Base-by-base conservation (phyloP, 2,797 vertebrate species). In the Anguilla megastoma region DNA sequence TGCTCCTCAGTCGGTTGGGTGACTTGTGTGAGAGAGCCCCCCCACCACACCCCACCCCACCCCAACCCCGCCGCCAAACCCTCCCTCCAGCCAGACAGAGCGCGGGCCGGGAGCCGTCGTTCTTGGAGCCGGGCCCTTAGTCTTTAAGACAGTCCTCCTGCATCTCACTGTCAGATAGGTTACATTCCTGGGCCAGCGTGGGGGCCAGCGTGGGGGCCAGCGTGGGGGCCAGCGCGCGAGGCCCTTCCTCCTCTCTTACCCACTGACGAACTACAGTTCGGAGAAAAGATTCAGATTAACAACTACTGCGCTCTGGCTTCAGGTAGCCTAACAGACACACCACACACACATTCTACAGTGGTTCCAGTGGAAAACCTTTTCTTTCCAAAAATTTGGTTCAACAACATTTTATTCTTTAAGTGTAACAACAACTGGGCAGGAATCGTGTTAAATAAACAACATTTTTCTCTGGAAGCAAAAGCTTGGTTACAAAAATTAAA, bases 241-340 rank as follows among this genome's bases (percentile, higher is more conserved):
- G 94, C 92, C 95, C 94, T 93, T 96, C 96, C 91, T 96, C 96
- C 90, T 93, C 93, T 94, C 93, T 94, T 91, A 94, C 94, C 96
- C 96, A 97, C 92, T 95, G 95, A 94, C 95, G 95, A 94, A 96
- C 96, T 96, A 95, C 63, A 89, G 95, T 92, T 93, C 94, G 96
- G 92, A 94, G 95, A 96, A 92, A 95, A 96, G 94, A 96, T 92
- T 92, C 84, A 95, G 92, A 93, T 96, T 95, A 96, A 94, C 6
- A n/a, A n/a, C 60, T 66, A n/a, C 60, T 66, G 60, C n/a, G n/a
- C 21, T 66, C n/a, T 66, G 21, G n/a, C 21, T n/a, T 7, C 8
- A n/a, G 60, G 0, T 24, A n/a, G 21, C 3, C n/a, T 66, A 66
- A 0, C 5, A 66, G 60, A 66, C 24, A 90, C 76, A 86, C 74